Base-by-base conservation (phyloP, 1,140 invertebrate species). In the Scaptomyza pallida region DNA sequence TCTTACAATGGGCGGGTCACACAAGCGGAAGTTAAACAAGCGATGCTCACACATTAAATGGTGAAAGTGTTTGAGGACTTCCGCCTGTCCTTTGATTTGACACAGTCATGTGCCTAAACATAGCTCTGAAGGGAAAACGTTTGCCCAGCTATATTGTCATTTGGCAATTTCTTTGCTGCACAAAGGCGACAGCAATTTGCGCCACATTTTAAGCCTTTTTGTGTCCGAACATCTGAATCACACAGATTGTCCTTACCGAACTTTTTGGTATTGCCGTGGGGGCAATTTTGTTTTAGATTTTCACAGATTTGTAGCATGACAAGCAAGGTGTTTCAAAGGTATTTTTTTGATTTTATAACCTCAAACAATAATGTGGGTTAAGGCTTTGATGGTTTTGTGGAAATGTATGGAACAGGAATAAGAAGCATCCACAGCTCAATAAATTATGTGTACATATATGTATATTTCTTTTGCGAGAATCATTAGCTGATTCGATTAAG, bases 21-120 rank as follows among this genome's bases (percentile, higher is more conserved):
- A 64, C 45, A 50, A 55, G 45, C 75, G 72, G 80, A 85, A 83
- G 80, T 80, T 79, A 76, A 73, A 80, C 80, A 75, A 85, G 41
- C 59, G 50, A 41, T 63, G 50, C 33, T 48, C 30, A 21, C 65
- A 62, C 12, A 37, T 33, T 30, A 41, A 13, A 52, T 51, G 33
- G 2, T 55, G 62, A 72, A 68, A 41, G 76, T 73, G 64, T 73
- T 55, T 76, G 65, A 69, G 68, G 56, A 70, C 48, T 71, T 75
- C 60, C 72, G 45, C 47, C 71, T 70, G 51, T 47, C 57, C 60
- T 71, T 75, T 71, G 60, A 65, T 67, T 78, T 77, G 59, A 76
- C 81, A 83, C 85, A 85, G 80, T 73, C 76, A 85, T 67, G 61
- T 52, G 41, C 63, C 55, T 75, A 33, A 30, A 48, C 65, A 43